Conservation (phyloP, 2,888 invertebrate species). For the Cataglyphis albicans region DNA sequence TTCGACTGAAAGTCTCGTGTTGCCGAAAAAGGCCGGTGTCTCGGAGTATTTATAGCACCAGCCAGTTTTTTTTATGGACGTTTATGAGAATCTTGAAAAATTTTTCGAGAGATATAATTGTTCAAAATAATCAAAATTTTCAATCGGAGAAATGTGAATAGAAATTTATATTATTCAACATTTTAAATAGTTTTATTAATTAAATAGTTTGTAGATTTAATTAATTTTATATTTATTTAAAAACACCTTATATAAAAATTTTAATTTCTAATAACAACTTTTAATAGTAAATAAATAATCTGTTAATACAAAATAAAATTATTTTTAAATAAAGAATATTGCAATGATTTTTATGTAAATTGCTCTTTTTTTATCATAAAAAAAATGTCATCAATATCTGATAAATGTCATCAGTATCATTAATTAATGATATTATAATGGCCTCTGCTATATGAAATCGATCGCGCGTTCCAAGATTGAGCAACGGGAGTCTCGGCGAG, state of each 20-base stretch:
- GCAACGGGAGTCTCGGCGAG: conserved; percentile 31
- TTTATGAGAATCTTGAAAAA: not conserved
- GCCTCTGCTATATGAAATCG: not conserved
- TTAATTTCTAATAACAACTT: not conserved
- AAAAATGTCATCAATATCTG: not conserved
- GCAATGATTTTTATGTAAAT: not conserved
- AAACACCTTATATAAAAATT: not conserved
- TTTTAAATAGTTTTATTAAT: not conserved
- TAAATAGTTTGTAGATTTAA: not conserved
- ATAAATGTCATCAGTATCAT: not conserved
- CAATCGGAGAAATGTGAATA: not conserved
- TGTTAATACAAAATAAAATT: not conserved
- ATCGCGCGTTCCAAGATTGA: conserved; percentile 20
- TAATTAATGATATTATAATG: not conserved
- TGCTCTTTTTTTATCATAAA: not conserved
- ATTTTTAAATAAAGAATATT: conserved; percentile 5
- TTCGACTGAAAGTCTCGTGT: conserved; percentile 46
- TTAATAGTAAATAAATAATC: not conserved
- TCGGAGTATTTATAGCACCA: not conserved
- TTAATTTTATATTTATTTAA: not conserved
- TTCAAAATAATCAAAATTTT: not conserved
- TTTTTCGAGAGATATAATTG: not conserved
- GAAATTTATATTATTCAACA: not conserved
- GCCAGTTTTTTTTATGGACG: not conserved
- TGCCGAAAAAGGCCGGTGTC: conserved; percentile 31